Conservation (phyloP, 1,140 invertebrate species). For the Thaumatotibia leucotreta region DNA sequence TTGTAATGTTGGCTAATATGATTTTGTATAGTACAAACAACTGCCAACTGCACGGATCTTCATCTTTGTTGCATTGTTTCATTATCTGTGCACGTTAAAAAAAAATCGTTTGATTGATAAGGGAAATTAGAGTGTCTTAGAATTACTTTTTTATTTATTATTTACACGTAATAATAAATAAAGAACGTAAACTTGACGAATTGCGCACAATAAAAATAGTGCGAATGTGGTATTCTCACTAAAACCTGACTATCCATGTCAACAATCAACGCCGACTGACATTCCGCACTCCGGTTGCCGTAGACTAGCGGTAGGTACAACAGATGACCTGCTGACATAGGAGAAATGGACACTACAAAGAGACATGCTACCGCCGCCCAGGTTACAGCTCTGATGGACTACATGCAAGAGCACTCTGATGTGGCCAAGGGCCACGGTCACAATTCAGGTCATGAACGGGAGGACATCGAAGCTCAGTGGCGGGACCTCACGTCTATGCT, state of each 20-base stretch:
- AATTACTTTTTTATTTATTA: background rate
- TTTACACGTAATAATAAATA: no score
- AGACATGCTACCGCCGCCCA: slow-evolving; percentile 21
- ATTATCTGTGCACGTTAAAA: background rate
- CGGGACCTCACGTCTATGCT: slow-evolving; percentile 21
- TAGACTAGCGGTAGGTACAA: no score
- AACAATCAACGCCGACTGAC: background rate
- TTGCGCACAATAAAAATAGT: no score
- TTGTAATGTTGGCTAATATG: background rate
- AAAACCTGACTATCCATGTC: background rate
- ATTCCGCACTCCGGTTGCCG: background rate
- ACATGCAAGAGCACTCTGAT: slow-evolving; percentile 25
- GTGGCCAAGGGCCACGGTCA: slow-evolving; percentile 18
- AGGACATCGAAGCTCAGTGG: slow-evolving; percentile 26
- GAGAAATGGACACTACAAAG: slow-evolving; percentile 17
- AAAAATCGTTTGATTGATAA: background rate
- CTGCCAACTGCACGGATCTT: background rate
- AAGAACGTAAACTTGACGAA: no score
- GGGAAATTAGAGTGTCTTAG: background rate
- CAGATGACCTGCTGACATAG: no score
- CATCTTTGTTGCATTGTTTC: background rate
- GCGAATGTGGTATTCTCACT: no score
- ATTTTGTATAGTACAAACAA: background rate
- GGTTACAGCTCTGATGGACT: slow-evolving; percentile 22
- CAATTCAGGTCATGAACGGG: slow-evolving; percentile 18